Evolutionary conservation across 2,113 vertebrate genomes (phyloP).

Genomic region (Chaenocephalus aceratus): DNA sequence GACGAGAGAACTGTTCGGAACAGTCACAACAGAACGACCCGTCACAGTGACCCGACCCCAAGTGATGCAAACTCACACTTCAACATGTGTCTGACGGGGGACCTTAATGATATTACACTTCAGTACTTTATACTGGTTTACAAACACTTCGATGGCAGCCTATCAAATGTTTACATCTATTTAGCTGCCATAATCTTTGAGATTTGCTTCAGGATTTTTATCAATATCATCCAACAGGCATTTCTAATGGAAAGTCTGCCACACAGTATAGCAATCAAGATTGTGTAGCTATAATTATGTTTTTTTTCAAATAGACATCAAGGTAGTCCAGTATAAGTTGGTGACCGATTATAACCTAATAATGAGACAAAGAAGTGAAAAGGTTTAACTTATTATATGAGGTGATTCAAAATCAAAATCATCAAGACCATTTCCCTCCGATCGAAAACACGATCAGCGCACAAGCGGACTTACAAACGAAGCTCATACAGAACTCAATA

Average conservation of each 20-base stretch:
- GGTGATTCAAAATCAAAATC: slow-evolving; percentile 64
- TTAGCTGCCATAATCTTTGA: slow-evolving; percentile 65
- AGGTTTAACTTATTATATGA: slow-evolving; percentile 32
- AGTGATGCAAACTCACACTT: slow-evolving; percentile 34
- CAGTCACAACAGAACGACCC: slow-evolving; percentile 35
- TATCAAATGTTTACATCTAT: slow-evolving; percentile 47
- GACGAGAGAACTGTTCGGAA: slow-evolving; percentile 44
- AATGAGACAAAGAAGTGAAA: slow-evolving; percentile 24
- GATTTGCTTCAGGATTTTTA: slow-evolving; percentile 31
- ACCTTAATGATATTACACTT: slow-evolving; percentile 27
- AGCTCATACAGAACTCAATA: slow-evolving; percentile 66
- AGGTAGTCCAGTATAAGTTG: slow-evolving; percentile 7
- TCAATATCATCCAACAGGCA: slow-evolving; percentile 1
- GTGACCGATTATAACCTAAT: slow-evolving; percentile 27
- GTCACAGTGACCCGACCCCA: slow-evolving; percentile 22
- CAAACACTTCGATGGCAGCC: slow-evolving; percentile 39
- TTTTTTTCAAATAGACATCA: slow-evolving; percentile 43
- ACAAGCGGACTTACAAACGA: slow-evolving; percentile 61
- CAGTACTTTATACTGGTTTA: slow-evolving; percentile 8
- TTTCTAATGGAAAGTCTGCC: slow-evolving; percentile 18
- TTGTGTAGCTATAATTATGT: slow-evolving; percentile 3
- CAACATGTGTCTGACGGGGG: slow-evolving; percentile 16
- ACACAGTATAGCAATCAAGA: slow-evolving; percentile 26
- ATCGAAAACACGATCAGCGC: slow-evolving; percentile 54
- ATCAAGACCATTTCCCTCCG: slow-evolving; percentile 47